Evolutionary conservation across 2,113 vertebrate species (phyloP), one percentile per base, ranked within the genome.

Genomic region (Lathamus discolor): DNA sequence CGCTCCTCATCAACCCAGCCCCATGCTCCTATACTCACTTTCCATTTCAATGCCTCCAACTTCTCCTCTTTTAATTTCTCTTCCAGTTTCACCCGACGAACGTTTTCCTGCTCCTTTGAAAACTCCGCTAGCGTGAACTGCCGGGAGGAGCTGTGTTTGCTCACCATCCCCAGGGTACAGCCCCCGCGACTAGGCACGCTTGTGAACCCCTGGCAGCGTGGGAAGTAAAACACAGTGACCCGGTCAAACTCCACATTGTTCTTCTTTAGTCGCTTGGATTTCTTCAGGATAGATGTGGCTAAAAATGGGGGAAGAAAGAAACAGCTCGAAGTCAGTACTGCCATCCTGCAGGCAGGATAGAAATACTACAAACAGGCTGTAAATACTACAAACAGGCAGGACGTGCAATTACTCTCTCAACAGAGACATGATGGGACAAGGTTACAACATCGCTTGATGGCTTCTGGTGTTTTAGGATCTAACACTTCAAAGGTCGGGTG

Each of bases 201-300:
- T 62, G 99, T 99, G 98, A 99, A 99, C 46, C 99, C 99, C 97
- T 99, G 99, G 97, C 99, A 99, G 91, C 99, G 98, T 6, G 98
- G 98, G 97, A 99, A 99, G 98, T 99, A 99, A 98, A 99, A 99
- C 90, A 99, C 99, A 0, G 98, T 99, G 96, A 99, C 98, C 96
- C 98, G 98, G 95, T 99, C 98, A 33, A 99, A 99, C 77, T 98
- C 98, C 51, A 99, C 99, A 2, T 98, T 98, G 92, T 98, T 98
- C 17, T 98, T 97, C 67, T 98, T 98, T 3, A 97, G 88, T 44
- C 98, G 96, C 83, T 98, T 99, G 87, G 98, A 96, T 89, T 98
- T 99, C 98, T 99, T 99, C 94, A 99, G 98, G 95, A 99, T 99
- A 85, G 99, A 99, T 0, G 94, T 98, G 12, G 98, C 99, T 99